These are phyloP conservation scores for Spatula clypeata DNA, from an alignment of 2,797 vertebrate genomes.

Conservation along the genomic window DNA sequence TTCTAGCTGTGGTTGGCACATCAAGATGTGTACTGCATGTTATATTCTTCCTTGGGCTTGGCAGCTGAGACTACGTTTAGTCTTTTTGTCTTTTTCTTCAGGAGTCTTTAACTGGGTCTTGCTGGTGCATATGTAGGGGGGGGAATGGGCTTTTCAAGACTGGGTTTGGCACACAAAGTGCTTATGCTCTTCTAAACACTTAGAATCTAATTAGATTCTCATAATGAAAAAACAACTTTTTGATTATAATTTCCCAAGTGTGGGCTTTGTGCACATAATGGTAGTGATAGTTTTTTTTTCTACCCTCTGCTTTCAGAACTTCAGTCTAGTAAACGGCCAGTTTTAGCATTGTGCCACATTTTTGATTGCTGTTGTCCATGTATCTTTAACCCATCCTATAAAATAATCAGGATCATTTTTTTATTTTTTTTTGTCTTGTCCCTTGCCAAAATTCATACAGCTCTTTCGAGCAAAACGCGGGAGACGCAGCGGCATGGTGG, in stretches of 20 bases:
- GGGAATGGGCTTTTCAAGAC: background rate
- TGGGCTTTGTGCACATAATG: background rate
- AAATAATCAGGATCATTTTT: background rate
- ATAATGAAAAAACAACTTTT: background rate
- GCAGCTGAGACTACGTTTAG: background rate
- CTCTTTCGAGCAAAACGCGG: background rate
- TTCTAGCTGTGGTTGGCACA: background rate
- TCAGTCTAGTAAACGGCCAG: background rate
- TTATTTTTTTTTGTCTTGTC: background rate
- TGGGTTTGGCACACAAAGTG: background rate
- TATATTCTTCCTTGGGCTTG: rapidly evolving
- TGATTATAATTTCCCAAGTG: background rate
- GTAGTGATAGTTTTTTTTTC: background rate
- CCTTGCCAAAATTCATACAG: background rate
- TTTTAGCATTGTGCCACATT: background rate
- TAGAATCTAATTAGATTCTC: background rate
- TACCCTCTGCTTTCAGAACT: background rate
- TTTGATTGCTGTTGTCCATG: background rate
- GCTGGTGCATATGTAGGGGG: background rate
- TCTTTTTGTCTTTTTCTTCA: background rate
- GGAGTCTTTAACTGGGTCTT: background rate
- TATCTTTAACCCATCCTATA: background rate
- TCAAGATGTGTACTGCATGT: rapidly evolving
- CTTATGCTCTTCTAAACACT: background rate
- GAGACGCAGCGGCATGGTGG: background rate